Evolutionary conservation across 2,113 vertebrate species (phyloP).

Genomic region (Pyxicephalus adspersus): DNA sequence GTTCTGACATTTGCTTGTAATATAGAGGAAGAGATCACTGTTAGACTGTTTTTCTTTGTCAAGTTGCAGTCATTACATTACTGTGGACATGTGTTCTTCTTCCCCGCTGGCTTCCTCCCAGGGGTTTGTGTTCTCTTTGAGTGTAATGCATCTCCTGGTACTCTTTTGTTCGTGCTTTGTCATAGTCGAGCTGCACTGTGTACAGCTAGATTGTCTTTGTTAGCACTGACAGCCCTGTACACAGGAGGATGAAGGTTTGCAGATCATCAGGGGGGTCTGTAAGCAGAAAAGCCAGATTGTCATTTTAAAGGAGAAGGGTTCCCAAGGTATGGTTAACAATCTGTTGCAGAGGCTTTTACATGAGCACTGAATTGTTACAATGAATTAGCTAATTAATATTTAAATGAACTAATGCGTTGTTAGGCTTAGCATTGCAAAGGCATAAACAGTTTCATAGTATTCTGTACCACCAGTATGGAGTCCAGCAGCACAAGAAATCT

Average conservation of each 20-base stretch:
- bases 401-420: no score
- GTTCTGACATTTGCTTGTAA: constrained; percentile 35
- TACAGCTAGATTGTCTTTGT: constrained; percentile 40
- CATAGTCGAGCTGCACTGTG: constrained; percentile 31
- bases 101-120: constrained; percentile 39
- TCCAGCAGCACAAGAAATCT: no score
- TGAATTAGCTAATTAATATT: no score
- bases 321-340: not conserved
- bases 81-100: constrained; percentile 45
- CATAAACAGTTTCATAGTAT: no score
- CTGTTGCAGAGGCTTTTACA: not conserved
- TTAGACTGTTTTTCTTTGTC: constrained; percentile 38
- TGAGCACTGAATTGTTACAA: no score
- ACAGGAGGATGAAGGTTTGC: constrained; percentile 13
- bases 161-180: constrained; percentile 47
- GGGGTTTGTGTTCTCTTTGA: constrained; percentile 41
- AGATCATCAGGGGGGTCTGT: not conserved
- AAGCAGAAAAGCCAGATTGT: not conserved
- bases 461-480: no score
- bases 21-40: constrained; percentile 3
- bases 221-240: constrained; percentile 31
- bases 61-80: constrained; percentile 45
- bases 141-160: constrained; percentile 27
- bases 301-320: constrained; percentile 12
- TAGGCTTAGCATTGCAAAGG: no score